These are phyloP conservation scores for Tetropium fuscum DNA, from an alignment of 2,888 invertebrate species.

Conservation along the genomic window DNA sequence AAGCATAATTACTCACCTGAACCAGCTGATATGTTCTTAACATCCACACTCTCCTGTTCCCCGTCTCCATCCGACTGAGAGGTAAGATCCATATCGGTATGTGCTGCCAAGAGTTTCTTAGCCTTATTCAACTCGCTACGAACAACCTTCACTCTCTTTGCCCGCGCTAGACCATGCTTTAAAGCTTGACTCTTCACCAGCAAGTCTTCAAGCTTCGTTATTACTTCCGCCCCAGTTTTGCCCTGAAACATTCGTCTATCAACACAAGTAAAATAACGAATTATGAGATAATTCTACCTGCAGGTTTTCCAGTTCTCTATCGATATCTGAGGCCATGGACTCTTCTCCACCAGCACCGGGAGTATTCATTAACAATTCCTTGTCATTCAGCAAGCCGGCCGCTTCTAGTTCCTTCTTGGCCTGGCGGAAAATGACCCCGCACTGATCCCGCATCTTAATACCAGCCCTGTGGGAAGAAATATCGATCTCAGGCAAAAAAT, in stretches of 20 bases:
- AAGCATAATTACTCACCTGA: slow-evolving; percentile 37
- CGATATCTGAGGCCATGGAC: slow-evolving; percentile 68
- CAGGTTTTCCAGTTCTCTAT: slow-evolving; percentile 68
- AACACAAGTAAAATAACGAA: too few species aligned
- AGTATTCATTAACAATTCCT: slow-evolving; percentile 55
- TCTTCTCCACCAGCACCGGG: slow-evolving; percentile 60
- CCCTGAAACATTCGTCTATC: slow-evolving; percentile 47
- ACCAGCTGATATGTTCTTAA: slow-evolving; percentile 42
- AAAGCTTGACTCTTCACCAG: slow-evolving; percentile 74
- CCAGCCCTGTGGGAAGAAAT: slow-evolving; percentile 31
- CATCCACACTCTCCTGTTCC: slow-evolving; percentile 34
- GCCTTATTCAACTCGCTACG: slow-evolving; percentile 71
- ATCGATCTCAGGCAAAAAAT: not conserved
- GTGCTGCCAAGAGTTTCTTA: slow-evolving; percentile 59
- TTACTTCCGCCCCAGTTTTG: slow-evolving; percentile 61
- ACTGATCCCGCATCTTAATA: slow-evolving; percentile 87
- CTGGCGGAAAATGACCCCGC: slow-evolving; percentile 81
- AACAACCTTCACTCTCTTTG: slow-evolving; percentile 71
- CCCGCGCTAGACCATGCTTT: slow-evolving; percentile 70
- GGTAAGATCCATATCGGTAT: slow-evolving; percentile 43
- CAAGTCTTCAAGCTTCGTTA: slow-evolving; percentile 71
- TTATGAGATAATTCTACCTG: slow-evolving; percentile 59
- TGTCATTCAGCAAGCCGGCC: slow-evolving; percentile 69
- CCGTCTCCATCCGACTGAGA: slow-evolving; percentile 62
- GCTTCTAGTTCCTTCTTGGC: slow-evolving; percentile 79